Conservation (phyloP, 2,113 vertebrate species). For the Tetrax tetrax region DNA sequence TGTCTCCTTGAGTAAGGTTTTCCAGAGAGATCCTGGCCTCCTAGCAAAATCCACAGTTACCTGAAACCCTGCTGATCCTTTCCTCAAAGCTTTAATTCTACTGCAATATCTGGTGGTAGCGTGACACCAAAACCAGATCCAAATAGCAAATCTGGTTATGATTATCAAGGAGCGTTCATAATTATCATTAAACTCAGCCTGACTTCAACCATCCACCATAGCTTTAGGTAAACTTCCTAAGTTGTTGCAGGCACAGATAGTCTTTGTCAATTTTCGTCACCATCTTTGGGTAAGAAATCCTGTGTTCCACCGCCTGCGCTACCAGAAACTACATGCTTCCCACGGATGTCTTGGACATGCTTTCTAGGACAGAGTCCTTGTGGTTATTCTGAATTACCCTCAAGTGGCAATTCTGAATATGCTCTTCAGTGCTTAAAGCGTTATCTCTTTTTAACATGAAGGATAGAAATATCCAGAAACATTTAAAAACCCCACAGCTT, state of each 20-base stretch:
- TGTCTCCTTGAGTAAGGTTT: background rate
- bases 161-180: background rate
- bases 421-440: background rate
- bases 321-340: background rate
- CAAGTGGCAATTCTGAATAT: background rate
- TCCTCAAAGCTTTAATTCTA: background rate
- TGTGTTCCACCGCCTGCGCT: background rate
- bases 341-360: background rate
- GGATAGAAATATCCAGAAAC: slow-evolving; percentile 10
- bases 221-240: background rate
- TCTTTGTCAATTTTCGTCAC: background rate
- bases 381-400: background rate
- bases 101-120: background rate
- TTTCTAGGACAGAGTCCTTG: background rate
- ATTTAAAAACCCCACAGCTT: background rate
- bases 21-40: background rate
- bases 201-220: background rate
- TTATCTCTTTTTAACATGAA: background rate
- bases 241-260: background rate
- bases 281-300: background rate
- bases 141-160: background rate
- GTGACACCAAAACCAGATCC: background rate
- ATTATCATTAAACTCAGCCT: background rate
- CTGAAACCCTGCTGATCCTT: background rate
- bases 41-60: background rate